Evolutionary conservation across 2,113 vertebrate genomes (phyloP), one percentile per base, ranked within the genome.

Genomic region (Hemichromis elongatus): DNA sequence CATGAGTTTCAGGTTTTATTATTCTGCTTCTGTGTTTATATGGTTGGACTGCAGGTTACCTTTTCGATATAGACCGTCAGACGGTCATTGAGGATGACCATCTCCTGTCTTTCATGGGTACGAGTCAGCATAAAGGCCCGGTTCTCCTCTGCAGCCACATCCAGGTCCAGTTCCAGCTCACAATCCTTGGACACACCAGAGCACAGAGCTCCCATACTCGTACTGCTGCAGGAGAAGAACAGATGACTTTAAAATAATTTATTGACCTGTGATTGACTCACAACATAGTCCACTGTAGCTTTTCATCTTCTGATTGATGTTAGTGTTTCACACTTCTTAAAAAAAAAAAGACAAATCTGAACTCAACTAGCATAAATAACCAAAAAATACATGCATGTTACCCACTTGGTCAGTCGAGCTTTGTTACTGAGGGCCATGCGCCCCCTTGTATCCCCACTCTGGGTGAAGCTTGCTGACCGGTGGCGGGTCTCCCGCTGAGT

Each of bases 61-160:
- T 96, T 96, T 92, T 96, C 95, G 6, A 95, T 94, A 73, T 96
- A 96, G 5, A 66, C 88, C 4, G 96, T 96, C 89, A 97, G 88
- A 2, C 95, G 94, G 83, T 97, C 96, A 16, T 97, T 96, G 45
- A 97, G 95, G 28, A 85, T 83, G 3, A 97, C 81, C 94, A 96
- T 88, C 87, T 96, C 92, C 84, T 93, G 89, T 37, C 94, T 96
- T 85, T 97, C 95, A 3, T 77, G 89, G n/a, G 80, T 95, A n/a
- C 96, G 87, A 11, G 89, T 94, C 52, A 18, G 80, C 55, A 94
- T 94, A 75, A 96, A 96, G 80, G 92, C 92, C 78, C 94, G 93
- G 85, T 96, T 97, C 88, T 93, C 92, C 37, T 93, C 94, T 79
- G 95, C 83, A 24, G 95, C 96, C 0, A 94, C 92, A 21, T 96